phyloP scores from a whole-genome alignment of 2,888 invertebrate genomes.

The Caenorhabditis afra region DNA sequence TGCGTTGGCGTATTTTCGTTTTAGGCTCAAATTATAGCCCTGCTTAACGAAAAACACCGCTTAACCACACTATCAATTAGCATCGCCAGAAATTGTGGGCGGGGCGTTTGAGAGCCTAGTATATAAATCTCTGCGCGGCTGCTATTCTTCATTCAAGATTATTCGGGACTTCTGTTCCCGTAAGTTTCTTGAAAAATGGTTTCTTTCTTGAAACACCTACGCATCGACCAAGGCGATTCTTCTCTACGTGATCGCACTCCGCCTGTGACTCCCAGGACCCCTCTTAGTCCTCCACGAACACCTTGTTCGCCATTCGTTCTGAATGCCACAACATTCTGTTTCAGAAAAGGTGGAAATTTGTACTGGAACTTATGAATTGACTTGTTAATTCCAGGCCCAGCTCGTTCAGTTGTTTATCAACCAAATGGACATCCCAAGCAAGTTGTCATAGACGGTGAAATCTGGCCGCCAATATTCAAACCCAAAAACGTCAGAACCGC shows the following conservation, averaged over 20 bases:
- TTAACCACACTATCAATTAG: slow-evolving; percentile 23
- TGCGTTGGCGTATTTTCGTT: slow-evolving; percentile 24
- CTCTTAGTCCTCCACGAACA: slow-evolving; percentile 62
- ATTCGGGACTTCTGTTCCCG: background rate
- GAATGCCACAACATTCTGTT: slow-evolving; percentile 65
- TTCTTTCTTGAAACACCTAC: slow-evolving; percentile 62
- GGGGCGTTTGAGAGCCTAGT: slow-evolving; percentile 3
- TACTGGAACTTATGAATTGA: background rate
- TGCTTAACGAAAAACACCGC: background rate
- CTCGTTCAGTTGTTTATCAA: slow-evolving; percentile 71
- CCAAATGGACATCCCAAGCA: slow-evolving; percentile 76
- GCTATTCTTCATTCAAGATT: background rate
- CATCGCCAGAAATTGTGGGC: slow-evolving; percentile 12
- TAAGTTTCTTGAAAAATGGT: slow-evolving; percentile 40
- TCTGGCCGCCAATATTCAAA: slow-evolving; percentile 80
- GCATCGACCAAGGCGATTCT: slow-evolving; percentile 60
- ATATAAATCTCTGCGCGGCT: background rate
- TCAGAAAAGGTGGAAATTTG: slow-evolving; percentile 59
- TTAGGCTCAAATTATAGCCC: background rate
- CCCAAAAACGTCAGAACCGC: slow-evolving; percentile 75
- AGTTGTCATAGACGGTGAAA: slow-evolving; percentile 78
- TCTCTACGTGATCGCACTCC: slow-evolving; percentile 60
- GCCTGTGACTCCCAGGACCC: slow-evolving; percentile 62
- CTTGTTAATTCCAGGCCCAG: slow-evolving; percentile 53
- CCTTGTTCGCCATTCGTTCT: slow-evolving; percentile 68